phyloP scores from a whole-genome alignment of 2,888 invertebrate genomes.

The Papilio elwesi region DNA sequence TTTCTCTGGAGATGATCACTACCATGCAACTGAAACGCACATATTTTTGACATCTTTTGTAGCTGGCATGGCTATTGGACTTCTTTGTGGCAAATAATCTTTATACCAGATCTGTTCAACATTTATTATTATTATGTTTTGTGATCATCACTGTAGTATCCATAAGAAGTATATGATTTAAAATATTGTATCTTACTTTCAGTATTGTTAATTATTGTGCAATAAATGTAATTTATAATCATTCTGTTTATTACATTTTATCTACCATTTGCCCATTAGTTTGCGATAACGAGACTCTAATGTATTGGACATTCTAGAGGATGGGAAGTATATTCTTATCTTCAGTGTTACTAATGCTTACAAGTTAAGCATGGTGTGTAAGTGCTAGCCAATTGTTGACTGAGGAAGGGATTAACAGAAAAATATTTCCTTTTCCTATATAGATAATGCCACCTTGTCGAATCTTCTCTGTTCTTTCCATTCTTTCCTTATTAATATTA shows the following conservation, averaged over 20 bases:
- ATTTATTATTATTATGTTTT: conserved; percentile 30
- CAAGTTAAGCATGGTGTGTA: too few species aligned
- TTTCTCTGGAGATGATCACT: conserved; percentile 86
- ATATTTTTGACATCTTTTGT: conserved; percentile 92
- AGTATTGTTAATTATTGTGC: conserved; percentile 29
- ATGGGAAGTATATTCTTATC: too few species aligned
- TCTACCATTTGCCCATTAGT: too few species aligned
- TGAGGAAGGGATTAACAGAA: too few species aligned
- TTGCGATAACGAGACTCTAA: too few species aligned
- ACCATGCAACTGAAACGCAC: conserved; percentile 89
- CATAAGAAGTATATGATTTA: conserved; percentile 14
- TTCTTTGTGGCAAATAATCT: conserved; percentile 78
- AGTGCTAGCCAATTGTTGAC: too few species aligned
- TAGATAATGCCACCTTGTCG: too few species aligned
- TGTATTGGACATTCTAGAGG: too few species aligned
- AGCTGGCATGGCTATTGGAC: conserved; percentile 90
- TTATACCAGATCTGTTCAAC: conserved; percentile 15
- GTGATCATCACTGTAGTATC: conserved; percentile 23
- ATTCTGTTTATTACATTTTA: neutral
- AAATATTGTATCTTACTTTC: conserved; percentile 25
- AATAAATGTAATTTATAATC: conserved; percentile 32
- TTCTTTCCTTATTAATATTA: too few species aligned
- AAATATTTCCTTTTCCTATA: too few species aligned
- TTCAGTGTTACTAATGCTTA: too few species aligned
- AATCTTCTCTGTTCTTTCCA: too few species aligned